phyloP scores from a whole-genome alignment of 2,797 vertebrate genomes.

The Gymnoscopelus microlampas region DNA sequence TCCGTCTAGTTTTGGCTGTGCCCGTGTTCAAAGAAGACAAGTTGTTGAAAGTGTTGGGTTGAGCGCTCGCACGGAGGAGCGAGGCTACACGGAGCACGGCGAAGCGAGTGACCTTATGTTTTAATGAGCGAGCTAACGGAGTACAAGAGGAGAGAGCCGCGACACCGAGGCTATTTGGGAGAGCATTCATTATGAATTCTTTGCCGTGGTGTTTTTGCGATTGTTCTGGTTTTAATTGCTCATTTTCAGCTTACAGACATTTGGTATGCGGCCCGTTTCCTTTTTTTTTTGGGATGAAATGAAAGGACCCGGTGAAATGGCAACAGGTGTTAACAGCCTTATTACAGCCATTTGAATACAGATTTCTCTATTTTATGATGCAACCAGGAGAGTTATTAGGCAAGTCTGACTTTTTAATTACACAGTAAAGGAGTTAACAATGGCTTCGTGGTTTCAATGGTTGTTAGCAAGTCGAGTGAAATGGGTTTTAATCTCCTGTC shows the following conservation, averaged over 20 bases:
- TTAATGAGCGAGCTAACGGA: conserved; percentile 64
- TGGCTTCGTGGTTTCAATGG: conserved; percentile 48
- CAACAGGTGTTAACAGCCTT: conserved; percentile 54
- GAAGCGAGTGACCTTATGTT: conserved; percentile 56
- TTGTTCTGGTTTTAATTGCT: conserved; percentile 11
- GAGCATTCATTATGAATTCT: conserved; percentile 40
- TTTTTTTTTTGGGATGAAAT: conserved; percentile 22
- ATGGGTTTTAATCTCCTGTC: conserved; percentile 59
- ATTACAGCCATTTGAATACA: conserved; percentile 32
- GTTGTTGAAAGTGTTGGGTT: conserved; percentile 54
- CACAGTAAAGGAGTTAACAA: conserved; percentile 59
- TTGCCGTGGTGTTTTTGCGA: conserved; percentile 18
- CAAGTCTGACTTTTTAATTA: conserved; percentile 72
- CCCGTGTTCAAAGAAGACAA: conserved; percentile 55
- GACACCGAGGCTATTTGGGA: conserved; percentile 21
- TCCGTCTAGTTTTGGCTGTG: conserved; percentile 56
- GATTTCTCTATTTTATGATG: conserved; percentile 59
- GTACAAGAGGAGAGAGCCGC: too few species aligned
- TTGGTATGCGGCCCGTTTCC: not conserved
- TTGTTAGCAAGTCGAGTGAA: conserved; percentile 52
- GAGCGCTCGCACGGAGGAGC: conserved; percentile 47
- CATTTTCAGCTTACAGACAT: conserved; percentile 23
- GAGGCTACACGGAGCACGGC: conserved; percentile 43
- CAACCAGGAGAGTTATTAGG: conserved; percentile 66
- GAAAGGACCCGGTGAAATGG: conserved; percentile 51